A percentile compares a stretch with the other conserved stretches of the same genome.
These are phyloP conservation scores for Molossus alvarezi DNA, from an alignment of 2,797 vertebrate genomes.

Conservation along the genomic window DNA sequence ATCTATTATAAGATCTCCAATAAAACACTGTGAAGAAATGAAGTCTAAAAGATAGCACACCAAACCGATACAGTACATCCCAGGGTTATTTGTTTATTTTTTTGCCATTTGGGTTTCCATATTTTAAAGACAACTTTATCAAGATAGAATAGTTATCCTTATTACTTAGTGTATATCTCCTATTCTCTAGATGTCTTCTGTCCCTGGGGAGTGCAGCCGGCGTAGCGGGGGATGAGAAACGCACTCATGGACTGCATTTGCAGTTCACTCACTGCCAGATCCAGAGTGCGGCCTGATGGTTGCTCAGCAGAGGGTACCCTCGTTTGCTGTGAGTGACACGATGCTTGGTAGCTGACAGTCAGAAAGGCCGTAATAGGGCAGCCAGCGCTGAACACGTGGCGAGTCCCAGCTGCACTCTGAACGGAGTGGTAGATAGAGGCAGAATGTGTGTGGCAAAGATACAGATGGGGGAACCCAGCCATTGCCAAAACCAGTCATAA, in stretches of 20 bases:
- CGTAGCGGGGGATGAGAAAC: background rate
- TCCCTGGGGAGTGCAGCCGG: background rate
- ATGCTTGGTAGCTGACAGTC: conserved; percentile 61
- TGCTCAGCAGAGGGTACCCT: conserved; percentile 52
- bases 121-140: conserved; percentile 41
- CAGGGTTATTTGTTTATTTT: conserved; percentile 18
- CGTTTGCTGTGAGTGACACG: conserved; percentile 68
- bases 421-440: conserved; percentile 62
- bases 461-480: conserved; percentile 73
- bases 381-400: conserved; percentile 66
- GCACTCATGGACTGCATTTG: conserved; percentile 51
- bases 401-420: conserved; percentile 61
- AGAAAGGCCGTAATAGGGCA: conserved; percentile 51
- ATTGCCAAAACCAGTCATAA: conserved; percentile 74
- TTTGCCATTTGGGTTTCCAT: conserved; percentile 38
- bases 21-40: conserved; percentile 34
- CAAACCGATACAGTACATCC: background rate
- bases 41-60: background rate
- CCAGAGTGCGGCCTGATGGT: conserved; percentile 43
- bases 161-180: conserved; percentile 31
- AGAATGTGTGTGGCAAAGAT: conserved; percentile 55
- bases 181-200: background rate
- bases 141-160: background rate
- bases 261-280: conserved; percentile 42
- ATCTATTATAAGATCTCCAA: background rate